Base-by-base conservation (phyloP, 1,140 invertebrate species). In the Anoplolepis gracilipes region DNA sequence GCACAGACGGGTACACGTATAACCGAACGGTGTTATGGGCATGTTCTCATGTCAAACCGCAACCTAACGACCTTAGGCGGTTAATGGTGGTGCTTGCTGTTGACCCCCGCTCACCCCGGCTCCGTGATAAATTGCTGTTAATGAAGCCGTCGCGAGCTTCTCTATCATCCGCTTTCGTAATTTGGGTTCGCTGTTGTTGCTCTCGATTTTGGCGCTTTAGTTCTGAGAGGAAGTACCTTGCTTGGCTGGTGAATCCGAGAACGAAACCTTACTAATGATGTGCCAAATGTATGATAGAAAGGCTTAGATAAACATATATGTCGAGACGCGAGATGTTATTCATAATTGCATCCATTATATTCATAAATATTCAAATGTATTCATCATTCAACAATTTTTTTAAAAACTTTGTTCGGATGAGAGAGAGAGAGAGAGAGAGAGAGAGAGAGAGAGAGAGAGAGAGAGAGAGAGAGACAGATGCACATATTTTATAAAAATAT, bases 11-110 rank as follows among this genome's bases (percentile, higher is more conserved):
- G 85, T 91, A 90, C 88, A 90, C 85, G 87, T 92, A 93, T 94
- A 93, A 93, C 93, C 90, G 89, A 93, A 92, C 88, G 91, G 75
- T 92, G 92, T 93, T 94, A 94, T 92, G 92, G 91, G 90, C 90
- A 91, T 94, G 93, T 94, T 94, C 91, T 92, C 93, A 91, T 94
- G 93, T 94, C 92, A 92, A 92, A 94, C 89, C 92, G 90, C 93
- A 94, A 92, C 91, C 92, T 94, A 94, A 94, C 93, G 93, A 94
- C 92, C 93, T 94, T 91, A 91, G 91, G 89, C 91, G 92, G 90
- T 91, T 94, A 93, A 93, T 93, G 92, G 91, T 79, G 84, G 87
- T 89, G 88, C 86, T 78, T 88, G 85, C 84, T 87, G 84, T 53
- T 87, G 87, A 72, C 76, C 78, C 76, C 85, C 49, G 76, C 25